Percentiles rank a stretch among this genome's conserved stretches.
These are phyloP conservation scores for Hyalella azteca DNA, from an alignment of 2,888 invertebrate genomes.

Conservation along the genomic window DNA sequence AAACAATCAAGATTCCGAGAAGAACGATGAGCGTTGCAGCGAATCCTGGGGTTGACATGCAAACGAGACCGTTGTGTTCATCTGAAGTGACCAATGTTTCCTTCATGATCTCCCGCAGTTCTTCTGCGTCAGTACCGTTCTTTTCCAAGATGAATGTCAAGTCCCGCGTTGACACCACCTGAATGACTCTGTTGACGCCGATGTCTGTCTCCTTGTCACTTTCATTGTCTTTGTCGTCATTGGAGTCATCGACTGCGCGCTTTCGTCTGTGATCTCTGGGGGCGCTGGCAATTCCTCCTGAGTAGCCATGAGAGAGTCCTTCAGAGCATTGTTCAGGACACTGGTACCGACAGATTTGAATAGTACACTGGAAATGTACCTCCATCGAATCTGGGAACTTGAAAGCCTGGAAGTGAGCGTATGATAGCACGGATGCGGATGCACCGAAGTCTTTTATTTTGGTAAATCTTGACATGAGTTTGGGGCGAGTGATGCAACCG, in stretches of 20 bases:
- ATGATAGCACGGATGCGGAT: constrained; percentile 87
- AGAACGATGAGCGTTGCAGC: constrained; percentile 83
- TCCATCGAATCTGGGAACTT: constrained; percentile 97
- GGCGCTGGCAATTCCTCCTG: constrained; percentile 46
- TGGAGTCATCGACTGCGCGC: constrained; percentile 58
- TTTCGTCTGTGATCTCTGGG: constrained; percentile 57
- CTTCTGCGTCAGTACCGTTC: constrained; percentile 47
- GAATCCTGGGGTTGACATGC: constrained; percentile 94
- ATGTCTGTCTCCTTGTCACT: constrained; percentile 70
- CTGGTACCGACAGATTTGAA: constrained; percentile 90
- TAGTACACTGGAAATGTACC: constrained; percentile 93
- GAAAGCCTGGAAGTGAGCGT: constrained; percentile 77
- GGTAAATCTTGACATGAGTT: constrained; percentile 90
- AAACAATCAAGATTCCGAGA: constrained; percentile 80
- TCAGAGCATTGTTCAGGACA: constrained; percentile 88
- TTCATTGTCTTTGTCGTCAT: constrained; percentile 41
- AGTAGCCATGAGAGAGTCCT: constrained; percentile 49
- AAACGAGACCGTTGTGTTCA: constrained; percentile 71
- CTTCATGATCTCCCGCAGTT: constrained; percentile 44
- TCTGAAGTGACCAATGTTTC: constrained; percentile 56
- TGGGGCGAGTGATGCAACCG: constrained; percentile 89
- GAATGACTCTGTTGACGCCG: constrained; percentile 85
- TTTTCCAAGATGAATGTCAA: constrained; percentile 79
- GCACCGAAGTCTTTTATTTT: constrained; percentile 95
- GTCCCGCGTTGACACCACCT: constrained; percentile 90